These are phyloP conservation scores for Galaxea fascicularis DNA, from an alignment of 92 coral and sea anemone genomes.

Conservation along the genomic window DNA sequence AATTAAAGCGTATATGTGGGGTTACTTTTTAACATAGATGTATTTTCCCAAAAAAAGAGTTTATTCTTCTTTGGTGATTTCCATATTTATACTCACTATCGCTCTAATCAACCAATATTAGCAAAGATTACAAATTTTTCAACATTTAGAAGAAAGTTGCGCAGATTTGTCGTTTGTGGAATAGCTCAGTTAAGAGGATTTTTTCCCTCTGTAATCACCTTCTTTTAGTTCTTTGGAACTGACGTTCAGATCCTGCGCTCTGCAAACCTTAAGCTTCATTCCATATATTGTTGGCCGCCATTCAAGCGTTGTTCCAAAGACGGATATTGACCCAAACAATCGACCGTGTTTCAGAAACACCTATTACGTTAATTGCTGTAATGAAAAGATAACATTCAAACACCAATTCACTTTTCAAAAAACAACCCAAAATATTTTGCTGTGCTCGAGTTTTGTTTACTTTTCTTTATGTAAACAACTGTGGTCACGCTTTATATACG, in stretches of 20 bases:
- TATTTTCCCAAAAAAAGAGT: no score
- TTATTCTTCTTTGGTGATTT: no score
- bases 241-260: background rate
- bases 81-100: no score
- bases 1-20: no score
- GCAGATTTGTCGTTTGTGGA: no score
- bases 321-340: constrained; percentile 20
- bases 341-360: constrained; percentile 14
- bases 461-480: constrained; percentile 59
- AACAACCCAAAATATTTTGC: constrained; percentile 59
- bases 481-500: background rate
- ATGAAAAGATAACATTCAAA: constrained; percentile 45
- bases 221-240: background rate
- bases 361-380: constrained; percentile 56
- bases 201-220: background rate
- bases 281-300: background rate
- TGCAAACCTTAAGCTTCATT: background rate
- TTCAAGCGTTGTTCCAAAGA: constrained; percentile 1
- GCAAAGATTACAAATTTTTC: no score
- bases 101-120: no score
- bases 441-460: constrained; percentile 57
- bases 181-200: no score
- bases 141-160: no score
- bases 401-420: constrained; percentile 58
- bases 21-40: no score